phyloP scores from a whole-genome alignment of 2,888 invertebrate species.

The Catocala nupta region DNA sequence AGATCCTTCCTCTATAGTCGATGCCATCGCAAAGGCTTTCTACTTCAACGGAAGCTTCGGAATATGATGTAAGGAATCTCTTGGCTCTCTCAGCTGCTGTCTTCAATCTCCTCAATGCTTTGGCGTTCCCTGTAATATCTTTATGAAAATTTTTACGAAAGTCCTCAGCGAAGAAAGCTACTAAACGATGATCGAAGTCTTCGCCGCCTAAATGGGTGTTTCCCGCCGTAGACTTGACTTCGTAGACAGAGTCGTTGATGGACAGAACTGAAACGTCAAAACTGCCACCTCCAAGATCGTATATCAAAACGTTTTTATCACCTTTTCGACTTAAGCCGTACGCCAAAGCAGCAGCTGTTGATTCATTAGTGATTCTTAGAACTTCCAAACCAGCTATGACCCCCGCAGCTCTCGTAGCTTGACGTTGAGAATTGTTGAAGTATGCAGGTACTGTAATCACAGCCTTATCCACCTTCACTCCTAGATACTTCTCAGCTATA shows the following conservation, averaged over 20 bases:
- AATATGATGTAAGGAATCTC: conserved; percentile 61
- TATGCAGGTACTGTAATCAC: conserved; percentile 78
- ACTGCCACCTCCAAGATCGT: conserved; percentile 76
- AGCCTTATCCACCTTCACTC: conserved; percentile 65
- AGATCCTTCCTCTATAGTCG: conserved; percentile 65
- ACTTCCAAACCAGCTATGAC: conserved; percentile 72
- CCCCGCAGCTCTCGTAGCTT: conserved; percentile 70
- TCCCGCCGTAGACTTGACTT: conserved; percentile 71
- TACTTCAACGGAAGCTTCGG: conserved; percentile 62
- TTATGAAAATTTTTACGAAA: conserved; percentile 63
- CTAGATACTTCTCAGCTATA: conserved; percentile 67
- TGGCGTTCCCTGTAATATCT: conserved; percentile 57
- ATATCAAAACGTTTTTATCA: conserved; percentile 66
- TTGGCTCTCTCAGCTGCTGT: conserved; percentile 71
- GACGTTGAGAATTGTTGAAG: conserved; percentile 73
- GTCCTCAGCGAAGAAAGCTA: conserved; percentile 71
- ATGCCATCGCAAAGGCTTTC: conserved; percentile 65
- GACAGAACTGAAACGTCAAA: conserved; percentile 72
- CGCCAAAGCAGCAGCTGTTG: conserved; percentile 74
- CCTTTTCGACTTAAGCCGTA: conserved; percentile 65
- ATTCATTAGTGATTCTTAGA: conserved; percentile 71
- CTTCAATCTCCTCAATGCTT: conserved; percentile 64
- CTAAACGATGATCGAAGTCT: conserved; percentile 75
- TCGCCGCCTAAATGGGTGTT: conserved; percentile 72
- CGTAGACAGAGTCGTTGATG: conserved; percentile 63